Evolutionary conservation across 2,888 invertebrate species (phyloP), one percentile per base, ranked within the genome.

Genomic region (Parochlus steinenii): DNA sequence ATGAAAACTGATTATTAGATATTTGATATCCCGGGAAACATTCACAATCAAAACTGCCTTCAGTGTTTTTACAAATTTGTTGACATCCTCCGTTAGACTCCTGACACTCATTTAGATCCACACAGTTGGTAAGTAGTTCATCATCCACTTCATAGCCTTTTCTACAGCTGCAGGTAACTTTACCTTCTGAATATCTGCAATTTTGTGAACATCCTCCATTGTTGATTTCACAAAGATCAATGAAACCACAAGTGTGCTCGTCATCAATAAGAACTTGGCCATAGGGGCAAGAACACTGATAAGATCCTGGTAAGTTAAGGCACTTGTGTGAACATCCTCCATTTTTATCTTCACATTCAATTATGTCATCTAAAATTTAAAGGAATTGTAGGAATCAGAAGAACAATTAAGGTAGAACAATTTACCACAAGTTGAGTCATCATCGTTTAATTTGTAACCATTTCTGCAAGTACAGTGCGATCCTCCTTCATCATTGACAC

Each of bases 141-240:
- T 53, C 42, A 10, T 57, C 58, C 16, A 69, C 54, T 38, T 52
- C 49, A 47, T 58, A 71, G 1, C 72, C 72, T 6, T 52, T 49
- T 14, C 66, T 66, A 47, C 75, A 76, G 11, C 55, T 54, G 46
- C 78, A 78, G 37, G 56, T 53, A 12, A 55, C 59, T 8, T 52
- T 53, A 3, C 62, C 63, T 7, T 55, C 49, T 1, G 50, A 44
- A 42, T 61, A 63, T 4, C 52, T 43, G 41, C 70, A 70, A 12
- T 53, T 49, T 46, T 64, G 61, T 6, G 63, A 57, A 48, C 56
- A 52, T 10, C 56, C 59, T 2, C 56, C 58, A 41, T 57, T 58
- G 33, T 55, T 43, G 2, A 51, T 43, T 12, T 57, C 49, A 44
- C 70, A 71, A 44, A 66, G 65, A 45, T 71, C 60, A 5, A 64